Percentiles rank a stretch among this genome's conserved stretches.
Conservation (phyloP, 2,888 invertebrate species). For the Apotomis turbidana region DNA sequence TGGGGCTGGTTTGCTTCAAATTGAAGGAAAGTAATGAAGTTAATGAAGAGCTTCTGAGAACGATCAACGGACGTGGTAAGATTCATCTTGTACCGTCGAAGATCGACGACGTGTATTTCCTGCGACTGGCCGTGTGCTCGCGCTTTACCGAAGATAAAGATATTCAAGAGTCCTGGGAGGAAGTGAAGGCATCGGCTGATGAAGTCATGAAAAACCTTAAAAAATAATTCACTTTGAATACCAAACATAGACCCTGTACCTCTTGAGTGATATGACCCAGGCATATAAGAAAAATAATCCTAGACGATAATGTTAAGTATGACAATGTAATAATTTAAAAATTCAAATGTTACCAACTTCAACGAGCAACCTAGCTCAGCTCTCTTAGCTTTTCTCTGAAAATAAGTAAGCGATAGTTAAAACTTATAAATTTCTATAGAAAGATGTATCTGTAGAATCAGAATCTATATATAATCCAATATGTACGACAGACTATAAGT, state of each 20-base stretch:
- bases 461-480: not conserved
- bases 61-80: conserved; percentile 94
- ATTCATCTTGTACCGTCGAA: conserved; percentile 97
- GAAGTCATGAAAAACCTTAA: conserved; percentile 80
- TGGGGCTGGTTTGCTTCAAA: conserved; percentile 98
- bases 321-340: not conserved
- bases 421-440: not conserved
- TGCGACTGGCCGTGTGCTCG: conserved; percentile 96
- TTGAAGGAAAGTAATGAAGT: conserved; percentile 93
- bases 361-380: too few relatives aligned
- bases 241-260: not conserved
- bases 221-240: conserved; percentile 22
- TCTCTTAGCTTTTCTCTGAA: not conserved
- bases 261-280: not conserved
- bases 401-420: not conserved
- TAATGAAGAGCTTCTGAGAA: conserved; percentile 92
- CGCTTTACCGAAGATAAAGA: conserved; percentile 91
- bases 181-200: conserved; percentile 89
- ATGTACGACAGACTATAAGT: not conserved
- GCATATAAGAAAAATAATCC: not conserved
- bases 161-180: conserved; percentile 93
- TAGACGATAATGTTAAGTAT: not conserved
- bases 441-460: not conserved
- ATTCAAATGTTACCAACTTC: too few relatives aligned
- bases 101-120: conserved; percentile 91